Percentiles rank a stretch among this genome's conserved stretches.
Evolutionary conservation across 2,113 vertebrate species (phyloP).

Genomic region (Ophthalmotilapia sp.): DNA sequence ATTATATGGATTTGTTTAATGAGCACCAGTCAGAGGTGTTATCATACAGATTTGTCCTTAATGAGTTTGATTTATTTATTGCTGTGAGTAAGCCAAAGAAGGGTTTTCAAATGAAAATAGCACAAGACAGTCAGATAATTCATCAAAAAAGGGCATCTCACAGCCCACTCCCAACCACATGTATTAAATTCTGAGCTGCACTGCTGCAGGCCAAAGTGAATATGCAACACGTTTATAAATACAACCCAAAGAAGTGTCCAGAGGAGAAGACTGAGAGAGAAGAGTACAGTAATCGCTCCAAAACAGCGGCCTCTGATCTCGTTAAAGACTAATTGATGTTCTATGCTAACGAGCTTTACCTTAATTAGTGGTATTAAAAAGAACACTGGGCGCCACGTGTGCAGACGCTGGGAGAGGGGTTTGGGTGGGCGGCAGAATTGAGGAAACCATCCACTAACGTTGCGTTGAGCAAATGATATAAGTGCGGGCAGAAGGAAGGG

Average conservation of each 20-base stretch:
- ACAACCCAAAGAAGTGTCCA: conserved; percentile 19
- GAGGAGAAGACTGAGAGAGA: conserved; percentile 26
- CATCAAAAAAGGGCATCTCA: background rate
- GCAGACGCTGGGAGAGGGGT: conserved; percentile 2
- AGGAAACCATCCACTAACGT: conserved; percentile 42
- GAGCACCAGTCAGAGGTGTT: background rate
- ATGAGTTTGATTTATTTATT: background rate
- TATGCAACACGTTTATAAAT: conserved; percentile 48
- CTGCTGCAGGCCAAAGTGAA: conserved; percentile 33
- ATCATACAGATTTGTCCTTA: background rate
- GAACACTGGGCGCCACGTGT: conserved; percentile 48
- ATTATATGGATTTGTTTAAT: conserved; percentile 17
- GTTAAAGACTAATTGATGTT: conserved; percentile 75
- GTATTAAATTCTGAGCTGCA: background rate
- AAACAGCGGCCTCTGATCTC: conserved; percentile 75
- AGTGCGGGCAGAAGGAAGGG: conserved; percentile 12
- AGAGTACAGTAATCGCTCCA: conserved; percentile 65
- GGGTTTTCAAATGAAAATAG: background rate
- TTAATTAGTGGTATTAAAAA: conserved; percentile 75
- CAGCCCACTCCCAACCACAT: background rate
- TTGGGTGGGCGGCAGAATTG: conserved; percentile 10
- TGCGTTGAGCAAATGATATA: conserved; percentile 57
- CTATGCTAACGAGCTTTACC: conserved; percentile 76
- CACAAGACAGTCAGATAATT: background rate
- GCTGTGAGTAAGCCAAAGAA: background rate